A percentile compares a stretch with the other conserved stretches of the same genome.
phyloP scores from a whole-genome alignment of 2,797 vertebrate genomes.

The Channallabes apus region DNA sequence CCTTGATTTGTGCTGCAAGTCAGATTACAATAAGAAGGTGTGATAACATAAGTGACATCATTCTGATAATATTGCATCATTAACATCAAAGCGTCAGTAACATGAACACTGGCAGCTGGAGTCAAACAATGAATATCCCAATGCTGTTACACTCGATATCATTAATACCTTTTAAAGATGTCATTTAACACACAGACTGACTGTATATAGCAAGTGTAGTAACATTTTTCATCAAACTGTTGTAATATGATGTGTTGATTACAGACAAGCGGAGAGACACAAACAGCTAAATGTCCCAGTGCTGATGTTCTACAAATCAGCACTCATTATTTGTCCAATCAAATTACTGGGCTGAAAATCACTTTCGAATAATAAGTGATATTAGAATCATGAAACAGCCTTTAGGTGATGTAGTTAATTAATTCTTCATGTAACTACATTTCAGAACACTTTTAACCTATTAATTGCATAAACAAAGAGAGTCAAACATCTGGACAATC shows the following conservation, averaged over 20 bases:
- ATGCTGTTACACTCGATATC: neutral
- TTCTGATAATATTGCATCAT: too few species aligned
- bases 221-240: neutral
- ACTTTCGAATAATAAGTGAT: neutral
- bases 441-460: neutral
- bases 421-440: neutral
- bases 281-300: neutral
- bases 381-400: neutral
- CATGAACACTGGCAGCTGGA: neutral
- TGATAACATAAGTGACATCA: neutral
- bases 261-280: neutral
- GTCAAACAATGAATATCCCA: neutral
- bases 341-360: neutral
- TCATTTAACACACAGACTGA: neutral
- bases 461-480: neutral
- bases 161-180: neutral
- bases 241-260: neutral
- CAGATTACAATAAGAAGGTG: neutral
- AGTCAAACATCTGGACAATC: too few species aligned
- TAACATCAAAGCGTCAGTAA: too few species aligned
- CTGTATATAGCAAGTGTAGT: neutral
- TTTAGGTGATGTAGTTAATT: neutral
- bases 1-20: neutral
- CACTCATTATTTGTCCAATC: neutral
- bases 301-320: neutral